Evolutionary conservation across 2,888 invertebrate genomes (phyloP), one percentile per base, ranked within the genome.

Genomic region (Phyllotreta striolata): DNA sequence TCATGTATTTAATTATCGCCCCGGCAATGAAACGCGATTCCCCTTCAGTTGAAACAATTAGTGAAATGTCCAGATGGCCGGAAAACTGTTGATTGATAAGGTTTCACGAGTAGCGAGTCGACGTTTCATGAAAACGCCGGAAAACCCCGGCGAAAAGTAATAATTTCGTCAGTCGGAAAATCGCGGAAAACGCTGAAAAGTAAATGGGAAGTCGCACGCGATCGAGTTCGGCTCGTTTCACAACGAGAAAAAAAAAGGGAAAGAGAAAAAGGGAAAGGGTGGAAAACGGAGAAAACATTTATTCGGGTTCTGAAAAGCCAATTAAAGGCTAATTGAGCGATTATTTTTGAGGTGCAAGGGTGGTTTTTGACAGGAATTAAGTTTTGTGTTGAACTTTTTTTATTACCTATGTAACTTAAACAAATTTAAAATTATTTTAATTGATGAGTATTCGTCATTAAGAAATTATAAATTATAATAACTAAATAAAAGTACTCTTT

Each of bases 21-120:
- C n/a, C 24, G 47, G 13, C 47, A 47, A 47, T 13, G 8, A 47
- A 47, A 13, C 24, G 47, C 24, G 47, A 47, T 47, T 14, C 44
- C 51, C 37, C 9, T 8, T 4, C 38, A 14, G 37, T 55, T 14
- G 46, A 54, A 61, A 54, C 44, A 61, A 55, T 61, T 46, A 51
- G 54, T 24, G 24, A 24, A 60, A 10, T 13, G 46, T 60, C 54
- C 52, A 60, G 60, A 35, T 46, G 46, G 41, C 54, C 43, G 60
- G 60, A 60, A 54, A 60, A 49, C 49, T 58, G 58, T 58, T 60
- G 61, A 61, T 55, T 61, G 61, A 54, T 38, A 52, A 46, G 54
- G 54, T 54, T 52, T 52, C 51, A 38, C 44, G 34, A 13, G 14
- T 34, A 49, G n/a, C 13, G 39, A 43, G 39, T 38, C 59, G 59